Evolutionary conservation across 2,797 vertebrate genomes (phyloP).

Genomic region (Danionella dracula): DNA sequence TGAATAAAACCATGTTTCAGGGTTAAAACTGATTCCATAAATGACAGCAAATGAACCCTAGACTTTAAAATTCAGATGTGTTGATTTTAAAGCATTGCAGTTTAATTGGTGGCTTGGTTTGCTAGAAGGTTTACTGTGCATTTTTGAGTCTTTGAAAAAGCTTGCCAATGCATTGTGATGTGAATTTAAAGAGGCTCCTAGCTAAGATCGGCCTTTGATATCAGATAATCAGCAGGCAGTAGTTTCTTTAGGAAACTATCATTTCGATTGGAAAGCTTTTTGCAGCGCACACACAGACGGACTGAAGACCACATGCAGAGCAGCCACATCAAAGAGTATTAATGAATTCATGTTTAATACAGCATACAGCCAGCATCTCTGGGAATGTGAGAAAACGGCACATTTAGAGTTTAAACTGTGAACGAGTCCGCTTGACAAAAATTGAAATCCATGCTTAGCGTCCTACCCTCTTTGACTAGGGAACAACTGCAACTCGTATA

Average conservation of each 20-base stretch:
- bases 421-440: constrained; percentile 35
- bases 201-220: constrained; percentile 1
- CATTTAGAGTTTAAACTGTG: constrained; percentile 31
- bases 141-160: background rate
- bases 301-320: constrained; percentile 37
- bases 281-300: constrained; percentile 22
- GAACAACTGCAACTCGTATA: constrained; percentile 18
- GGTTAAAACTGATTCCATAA: too few species aligned
- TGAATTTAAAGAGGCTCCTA: background rate
- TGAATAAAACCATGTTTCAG: too few species aligned
- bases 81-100: background rate
- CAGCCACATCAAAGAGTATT: constrained; percentile 51
- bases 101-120: background rate
- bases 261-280: constrained; percentile 27
- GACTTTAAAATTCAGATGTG: background rate
- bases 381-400: constrained; percentile 44
- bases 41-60: too few species aligned
- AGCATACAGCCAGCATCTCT: constrained; percentile 39
- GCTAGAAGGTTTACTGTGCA: background rate
- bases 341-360: constrained; percentile 60
- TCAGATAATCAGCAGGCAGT: constrained; percentile 24
- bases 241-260: constrained; percentile 13
- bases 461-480: constrained; percentile 41
- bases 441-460: constrained; percentile 48
- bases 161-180: background rate